These are phyloP conservation scores for Cryptotermes secundus DNA, from an alignment of 1,140 invertebrate genomes.

Conservation along the genomic window DNA sequence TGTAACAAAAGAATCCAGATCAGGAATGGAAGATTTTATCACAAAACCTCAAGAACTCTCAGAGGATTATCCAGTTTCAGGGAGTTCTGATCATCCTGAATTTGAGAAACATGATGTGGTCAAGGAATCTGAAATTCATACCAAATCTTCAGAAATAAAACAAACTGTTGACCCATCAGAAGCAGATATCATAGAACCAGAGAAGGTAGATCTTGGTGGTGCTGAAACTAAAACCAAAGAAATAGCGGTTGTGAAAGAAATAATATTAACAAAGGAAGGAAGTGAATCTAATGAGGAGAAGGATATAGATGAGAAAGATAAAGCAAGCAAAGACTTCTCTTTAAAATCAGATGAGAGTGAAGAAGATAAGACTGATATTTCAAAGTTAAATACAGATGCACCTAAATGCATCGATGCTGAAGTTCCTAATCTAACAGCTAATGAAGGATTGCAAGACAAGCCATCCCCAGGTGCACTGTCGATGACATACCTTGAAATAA, in stretches of 20 bases:
- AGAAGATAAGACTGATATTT: conserved; percentile 34
- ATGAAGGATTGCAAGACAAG: background rate
- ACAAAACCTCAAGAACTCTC: background rate
- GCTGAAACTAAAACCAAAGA: background rate
- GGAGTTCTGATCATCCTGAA: background rate
- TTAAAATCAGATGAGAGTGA: background rate
- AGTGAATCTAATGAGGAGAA: conserved; percentile 30
- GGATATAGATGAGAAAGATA: conserved; percentile 35
- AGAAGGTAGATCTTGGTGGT: background rate
- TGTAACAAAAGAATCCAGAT: background rate
- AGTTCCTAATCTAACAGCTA: background rate
- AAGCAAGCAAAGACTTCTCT: conserved; percentile 32
- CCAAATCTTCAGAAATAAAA: background rate
- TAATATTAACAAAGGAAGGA: background rate
- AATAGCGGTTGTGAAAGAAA: background rate
- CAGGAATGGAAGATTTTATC: background rate
- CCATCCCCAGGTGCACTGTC: conserved; percentile 19
- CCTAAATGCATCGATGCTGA: background rate
- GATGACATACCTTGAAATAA: conserved; percentile 29
- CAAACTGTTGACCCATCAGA: background rate
- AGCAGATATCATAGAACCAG: background rate
- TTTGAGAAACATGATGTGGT: background rate
- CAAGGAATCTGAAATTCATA: background rate
- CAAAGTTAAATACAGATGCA: background rate
- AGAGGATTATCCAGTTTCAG: background rate